A percentile compares a stretch with the other conserved stretches of the same genome.
Conservation (phyloP, 2,888 invertebrate genomes). For the Phania funesta region DNA sequence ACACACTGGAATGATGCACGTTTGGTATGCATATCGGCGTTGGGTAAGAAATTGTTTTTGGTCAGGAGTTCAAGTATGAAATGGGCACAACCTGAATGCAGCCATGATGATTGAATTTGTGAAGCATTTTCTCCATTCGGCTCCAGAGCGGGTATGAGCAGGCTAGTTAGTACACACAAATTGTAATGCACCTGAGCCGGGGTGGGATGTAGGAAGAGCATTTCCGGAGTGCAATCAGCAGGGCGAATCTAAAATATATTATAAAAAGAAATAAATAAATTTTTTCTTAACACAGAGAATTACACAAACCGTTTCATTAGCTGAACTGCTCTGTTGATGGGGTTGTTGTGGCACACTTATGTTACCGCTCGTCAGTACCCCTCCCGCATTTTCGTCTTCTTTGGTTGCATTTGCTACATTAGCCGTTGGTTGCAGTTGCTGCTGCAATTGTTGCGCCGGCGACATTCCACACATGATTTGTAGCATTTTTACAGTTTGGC, state of each 20-base stretch:
- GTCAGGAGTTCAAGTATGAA: slow-evolving; percentile 89
- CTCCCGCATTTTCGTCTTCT: slow-evolving; percentile 64
- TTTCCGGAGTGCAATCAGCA: slow-evolving; percentile 81
- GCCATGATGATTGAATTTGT: slow-evolving; percentile 83
- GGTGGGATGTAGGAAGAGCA: slow-evolving; percentile 85
- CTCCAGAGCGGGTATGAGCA: slow-evolving; percentile 94
- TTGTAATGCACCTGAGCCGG: slow-evolving; percentile 89
- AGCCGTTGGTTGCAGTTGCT: slow-evolving; percentile 45
- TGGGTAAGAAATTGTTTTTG: slow-evolving; percentile 91
- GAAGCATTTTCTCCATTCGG: slow-evolving; percentile 86
- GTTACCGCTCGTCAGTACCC: slow-evolving; percentile 27
- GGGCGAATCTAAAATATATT: slow-evolving; percentile 69
- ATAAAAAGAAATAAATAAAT: background rate
- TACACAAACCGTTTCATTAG: slow-evolving; percentile 70
- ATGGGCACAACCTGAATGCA: slow-evolving; percentile 83
- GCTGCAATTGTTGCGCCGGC: slow-evolving; percentile 45
- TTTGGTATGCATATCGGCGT: slow-evolving; percentile 88
- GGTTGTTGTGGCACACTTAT: slow-evolving; percentile 61
- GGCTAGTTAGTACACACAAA: slow-evolving; percentile 91
- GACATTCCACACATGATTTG: slow-evolving; percentile 78
- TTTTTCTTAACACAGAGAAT: background rate
- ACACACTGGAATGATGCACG: slow-evolving; percentile 92
- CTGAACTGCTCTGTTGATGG: slow-evolving; percentile 48
- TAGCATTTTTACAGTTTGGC: slow-evolving; percentile 80
- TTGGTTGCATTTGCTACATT: slow-evolving; percentile 53